Base-by-base conservation (phyloP, 2,113 vertebrate genomes). In the Platichthys flesus region DNA sequence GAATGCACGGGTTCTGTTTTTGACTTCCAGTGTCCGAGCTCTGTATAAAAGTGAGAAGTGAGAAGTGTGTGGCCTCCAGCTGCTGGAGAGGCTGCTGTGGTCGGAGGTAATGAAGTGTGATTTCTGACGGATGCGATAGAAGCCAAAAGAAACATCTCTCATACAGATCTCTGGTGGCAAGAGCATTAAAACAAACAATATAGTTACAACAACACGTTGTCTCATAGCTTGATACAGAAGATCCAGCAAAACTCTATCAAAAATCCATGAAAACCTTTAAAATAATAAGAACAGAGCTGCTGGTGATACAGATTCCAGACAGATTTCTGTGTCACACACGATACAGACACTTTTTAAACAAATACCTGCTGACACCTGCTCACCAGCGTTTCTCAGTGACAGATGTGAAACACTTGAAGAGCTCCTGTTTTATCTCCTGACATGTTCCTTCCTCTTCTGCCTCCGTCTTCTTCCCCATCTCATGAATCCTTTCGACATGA, bases 61-160 rank as follows among this genome's bases (percentile, higher is more conserved):
- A 80, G 83, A 85, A 85, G 81, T 84, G 83, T 74, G 16, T 20
- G 47, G 47, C 47, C 45, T 51, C 10, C 13, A 65, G 66, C 69
- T 71, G 67, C 83, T 82, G 71, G 77, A 69, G 78, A 73, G 77
- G 67, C 76, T 52, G 72, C 76, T 52, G 72, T 21, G 67, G 65
- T 76, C 72, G 67, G 23, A 71, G 45, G 73, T 83, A 85, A 89
- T 74, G 83, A 86, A 73, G 86, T 88, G 85, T 77, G 74, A 91
- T 71, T 55, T 62, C 66, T 54, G 78, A 83, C 60, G 49, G 65
- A 68, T 20, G 35, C 16, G 1, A 1, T 45, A 6, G 63, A 45
- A 15, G 77, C 87, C 81, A 88, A 83, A 57, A 54, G 71, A 24
- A 89, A 85, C 79, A 88, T 58, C 58, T 70, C 82, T 76, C 81